Base-by-base conservation (phyloP, 2,113 vertebrate species). In the Anolis carolinensis region DNA sequence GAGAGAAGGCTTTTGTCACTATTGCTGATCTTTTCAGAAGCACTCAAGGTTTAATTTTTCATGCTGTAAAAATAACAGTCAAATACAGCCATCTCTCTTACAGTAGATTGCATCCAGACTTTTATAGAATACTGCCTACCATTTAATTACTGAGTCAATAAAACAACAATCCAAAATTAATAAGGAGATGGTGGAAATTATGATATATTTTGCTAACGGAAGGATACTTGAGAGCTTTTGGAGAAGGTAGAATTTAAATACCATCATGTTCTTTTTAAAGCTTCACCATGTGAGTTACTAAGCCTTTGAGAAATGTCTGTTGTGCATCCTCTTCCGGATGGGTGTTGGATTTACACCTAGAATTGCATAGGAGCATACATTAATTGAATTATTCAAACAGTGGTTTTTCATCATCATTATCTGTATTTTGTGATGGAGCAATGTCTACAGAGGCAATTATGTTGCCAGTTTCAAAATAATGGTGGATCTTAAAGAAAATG, bases 271-370 rank as follows among this genome's bases (percentile, higher is more conserved):
- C 75, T 32, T 89, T 71, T 18, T 88, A 82, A 0, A 0, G 3
- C 27, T 81, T 23, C 34, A 82, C n/a, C 32, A 30, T 16, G 10
- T n/a, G 36, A 67, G 62, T 44, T 62, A 59, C 2, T 36, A 62
- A 76, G 62, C 44, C 32, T 1, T 9, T 67, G 62, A 44, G 68
- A 59, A 21, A 8, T 77, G 27, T 16, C 27, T 0, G 0, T 44
- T 88, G 18, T 0, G 2, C 70, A 20, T 87, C 9, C 30, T 71
- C 32, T 1, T 0, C 0, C 65, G 32, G 16, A 32, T 27, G 16
- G 0, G 0, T 25, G 71, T 70, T 32, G 82, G 81, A 68, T 74
- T 90, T 85, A 70, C 52, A 77, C 2, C 7, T 75, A 2, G 16
- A 3, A 81, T 79, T 63, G 32, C 4, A 39, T 86, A 80, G 32